These are phyloP conservation scores for Lethrus apterus DNA, from an alignment of 1,140 invertebrate genomes.

Conservation along the genomic window DNA sequence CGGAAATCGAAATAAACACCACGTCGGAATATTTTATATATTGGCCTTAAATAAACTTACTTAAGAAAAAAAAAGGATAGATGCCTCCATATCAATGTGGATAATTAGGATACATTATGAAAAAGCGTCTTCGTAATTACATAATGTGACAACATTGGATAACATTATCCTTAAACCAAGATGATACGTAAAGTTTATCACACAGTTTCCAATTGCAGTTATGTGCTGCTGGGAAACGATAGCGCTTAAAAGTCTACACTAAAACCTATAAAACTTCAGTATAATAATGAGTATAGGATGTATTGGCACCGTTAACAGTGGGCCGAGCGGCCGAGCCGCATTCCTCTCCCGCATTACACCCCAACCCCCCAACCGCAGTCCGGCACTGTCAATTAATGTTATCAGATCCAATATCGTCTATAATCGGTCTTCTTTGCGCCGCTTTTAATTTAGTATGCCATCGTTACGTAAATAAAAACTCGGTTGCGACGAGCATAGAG, in stretches of 20 bases:
- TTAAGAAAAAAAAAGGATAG: no score
- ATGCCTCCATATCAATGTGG: no score
- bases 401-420: slow-evolving; percentile 26
- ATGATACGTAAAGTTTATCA: no score
- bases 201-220: slow-evolving; percentile 12
- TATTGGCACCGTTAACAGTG: no score
- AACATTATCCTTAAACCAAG: no score
- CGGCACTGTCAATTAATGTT: slow-evolving; percentile 26
- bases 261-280: slow-evolving; percentile 13
- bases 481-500: slow-evolving; percentile 10
- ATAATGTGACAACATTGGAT: no score
- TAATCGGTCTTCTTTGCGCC: slow-evolving; percentile 26
- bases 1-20: no score
- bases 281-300: slow-evolving; percentile 13
- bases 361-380: slow-evolving; percentile 17
- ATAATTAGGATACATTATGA: no score
- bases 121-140: no score
- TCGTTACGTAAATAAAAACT: slow-evolving; percentile 14
- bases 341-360: slow-evolving; percentile 11
- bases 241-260: slow-evolving; percentile 12
- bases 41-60: no score
- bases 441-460: slow-evolving; percentile 26
- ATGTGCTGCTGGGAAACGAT: slow-evolving; percentile 11
- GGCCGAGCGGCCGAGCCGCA: slow-evolving; percentile 10
- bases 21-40: no score